Percentiles rank a stretch among this genome's conserved stretches.
Evolutionary conservation across 2,113 vertebrate genomes (phyloP).

Genomic region (Baryphthengus martii): DNA sequence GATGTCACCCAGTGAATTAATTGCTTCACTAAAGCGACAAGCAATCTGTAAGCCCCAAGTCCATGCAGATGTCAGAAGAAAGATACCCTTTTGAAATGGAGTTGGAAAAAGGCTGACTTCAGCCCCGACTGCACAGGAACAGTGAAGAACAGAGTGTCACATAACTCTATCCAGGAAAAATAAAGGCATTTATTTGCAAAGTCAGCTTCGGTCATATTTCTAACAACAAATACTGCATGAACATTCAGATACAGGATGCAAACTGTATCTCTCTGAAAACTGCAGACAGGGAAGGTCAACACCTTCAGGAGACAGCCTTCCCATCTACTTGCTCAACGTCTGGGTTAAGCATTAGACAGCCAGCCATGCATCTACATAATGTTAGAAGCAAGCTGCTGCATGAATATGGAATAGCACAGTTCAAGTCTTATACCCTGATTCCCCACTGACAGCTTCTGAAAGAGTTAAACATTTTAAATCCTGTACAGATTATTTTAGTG

Average conservation of each 20-base stretch:
- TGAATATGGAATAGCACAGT: background rate
- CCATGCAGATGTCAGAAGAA: background rate
- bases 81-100: accelerated
- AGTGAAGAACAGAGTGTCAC: background rate
- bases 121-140: background rate
- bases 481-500: background rate
- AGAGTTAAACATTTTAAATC: background rate
- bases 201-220: background rate
- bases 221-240: background rate
- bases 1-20: background rate
- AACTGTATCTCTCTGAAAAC: background rate
- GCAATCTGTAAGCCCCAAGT: background rate
- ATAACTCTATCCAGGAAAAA: background rate
- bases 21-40: background rate
- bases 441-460: background rate
- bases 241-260: background rate
- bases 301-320: background rate
- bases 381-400: background rate
- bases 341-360: background rate
- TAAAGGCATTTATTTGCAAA: background rate
- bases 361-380: background rate
- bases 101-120: background rate
- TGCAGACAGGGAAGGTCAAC: background rate
- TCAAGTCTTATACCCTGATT: background rate
- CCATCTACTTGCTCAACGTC: background rate